Percentiles rank a stretch among this genome's conserved stretches.
Evolutionary conservation across 2,113 vertebrate genomes (phyloP).

Genomic region (Phasianus colchicus): DNA sequence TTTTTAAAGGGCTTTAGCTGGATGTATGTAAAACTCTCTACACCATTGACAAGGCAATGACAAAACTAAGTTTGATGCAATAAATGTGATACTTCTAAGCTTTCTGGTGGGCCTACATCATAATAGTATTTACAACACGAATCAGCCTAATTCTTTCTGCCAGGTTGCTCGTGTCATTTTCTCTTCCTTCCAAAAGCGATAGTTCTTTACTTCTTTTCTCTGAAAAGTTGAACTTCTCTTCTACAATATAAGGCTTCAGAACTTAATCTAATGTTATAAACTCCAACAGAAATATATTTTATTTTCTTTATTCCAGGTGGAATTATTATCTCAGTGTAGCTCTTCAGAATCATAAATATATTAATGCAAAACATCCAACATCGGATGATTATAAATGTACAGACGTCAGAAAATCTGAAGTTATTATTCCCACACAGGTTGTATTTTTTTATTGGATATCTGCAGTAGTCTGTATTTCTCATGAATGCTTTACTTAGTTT

Average conservation of each 20-base stretch:
- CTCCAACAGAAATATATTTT: constrained; percentile 10
- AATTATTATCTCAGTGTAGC: constrained; percentile 3
- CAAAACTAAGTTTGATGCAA: constrained; percentile 20
- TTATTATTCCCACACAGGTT: not conserved
- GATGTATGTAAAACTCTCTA: not conserved
- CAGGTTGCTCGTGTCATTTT: constrained; percentile 35
- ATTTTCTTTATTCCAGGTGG: not conserved
- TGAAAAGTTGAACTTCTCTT: not conserved
- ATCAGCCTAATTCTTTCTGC: constrained; percentile 32
- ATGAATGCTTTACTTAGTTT: not conserved
- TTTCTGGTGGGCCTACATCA: constrained; percentile 7
- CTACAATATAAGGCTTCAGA: not conserved
- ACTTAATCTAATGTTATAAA: constrained; percentile 13
- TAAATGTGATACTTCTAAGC: not conserved
- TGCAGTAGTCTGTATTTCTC: not conserved
- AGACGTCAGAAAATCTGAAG: not conserved
- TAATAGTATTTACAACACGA: constrained; percentile 27
- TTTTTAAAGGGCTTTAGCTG: not conserved
- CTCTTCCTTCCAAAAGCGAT: not conserved
- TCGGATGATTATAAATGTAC: not conserved
- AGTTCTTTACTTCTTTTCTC: not conserved
- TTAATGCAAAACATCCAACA: not conserved
- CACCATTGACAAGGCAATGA: not conserved
- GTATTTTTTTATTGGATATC: not conserved
- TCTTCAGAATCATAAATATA: not conserved